phyloP scores from a whole-genome alignment of 2,797 vertebrate genomes.

The Anabacerthia variegaticeps region DNA sequence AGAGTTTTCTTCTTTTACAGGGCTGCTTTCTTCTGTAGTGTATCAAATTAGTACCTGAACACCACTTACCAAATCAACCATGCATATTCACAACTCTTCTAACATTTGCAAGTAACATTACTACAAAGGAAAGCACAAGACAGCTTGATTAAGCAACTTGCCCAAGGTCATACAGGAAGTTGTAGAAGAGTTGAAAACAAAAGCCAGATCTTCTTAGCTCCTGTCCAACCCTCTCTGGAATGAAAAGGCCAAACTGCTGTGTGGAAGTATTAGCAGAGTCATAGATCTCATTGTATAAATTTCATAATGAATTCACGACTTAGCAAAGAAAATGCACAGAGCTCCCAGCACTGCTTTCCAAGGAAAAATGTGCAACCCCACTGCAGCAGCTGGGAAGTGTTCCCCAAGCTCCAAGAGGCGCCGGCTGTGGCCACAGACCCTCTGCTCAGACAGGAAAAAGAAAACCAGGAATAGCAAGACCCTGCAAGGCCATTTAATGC shows the following conservation, averaged over 20 bases:
- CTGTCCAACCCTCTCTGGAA: constrained; percentile 48
- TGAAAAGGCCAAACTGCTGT: constrained; percentile 50
- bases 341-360: neutral
- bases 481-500: neutral
- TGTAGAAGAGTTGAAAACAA: constrained; percentile 68
- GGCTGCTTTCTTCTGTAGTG: neutral
- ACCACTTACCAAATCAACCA: neutral
- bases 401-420: constrained; percentile 1
- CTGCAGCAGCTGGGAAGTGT: neutral
- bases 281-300: constrained; percentile 3
- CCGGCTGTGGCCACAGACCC: neutral
- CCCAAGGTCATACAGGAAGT: constrained; percentile 70
- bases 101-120: constrained; percentile 14
- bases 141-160: constrained; percentile 66
- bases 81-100: neutral
- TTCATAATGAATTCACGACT: constrained; percentile 35
- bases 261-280: constrained; percentile 37
- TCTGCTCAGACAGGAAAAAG: neutral
- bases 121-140: constrained; percentile 24
- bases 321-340: constrained; percentile 19
- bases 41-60: constrained; percentile 27
- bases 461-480: constrained; percentile 13
- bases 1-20: neutral
- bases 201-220: constrained; percentile 67
- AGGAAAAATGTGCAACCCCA: neutral